Conservation (phyloP, 2,888 invertebrate species). For the Camponotus fellah region DNA sequence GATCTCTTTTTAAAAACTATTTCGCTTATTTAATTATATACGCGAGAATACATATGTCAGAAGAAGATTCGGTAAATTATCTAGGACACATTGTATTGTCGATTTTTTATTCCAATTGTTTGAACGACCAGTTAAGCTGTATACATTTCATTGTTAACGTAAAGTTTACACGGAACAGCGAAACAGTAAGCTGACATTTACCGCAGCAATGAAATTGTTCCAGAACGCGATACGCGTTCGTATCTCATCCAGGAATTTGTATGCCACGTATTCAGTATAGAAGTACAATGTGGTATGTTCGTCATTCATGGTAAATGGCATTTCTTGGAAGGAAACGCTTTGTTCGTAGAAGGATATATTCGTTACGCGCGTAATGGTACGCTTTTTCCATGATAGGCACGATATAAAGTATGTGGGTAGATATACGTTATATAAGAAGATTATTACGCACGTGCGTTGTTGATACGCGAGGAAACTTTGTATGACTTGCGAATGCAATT, state of each 20-base stretch:
- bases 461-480: conserved; percentile 16
- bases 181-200: conserved; percentile 52
- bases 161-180: conserved; percentile 31
- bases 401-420: conserved; percentile 26
- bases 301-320: conserved; percentile 32
- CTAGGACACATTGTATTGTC: not conserved
- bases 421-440: conserved; percentile 36
- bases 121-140: conserved; percentile 24
- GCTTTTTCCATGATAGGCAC: conserved; percentile 13
- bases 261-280: conserved; percentile 28
- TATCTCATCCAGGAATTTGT: conserved; percentile 40
- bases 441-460: not conserved
- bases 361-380: conserved; percentile 33
- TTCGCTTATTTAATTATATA: conserved; percentile 15
- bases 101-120: conserved; percentile 23
- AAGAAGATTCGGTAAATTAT: conserved; percentile 8
- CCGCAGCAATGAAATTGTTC: conserved; percentile 41
- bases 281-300: conserved; percentile 18
- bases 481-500: conserved; percentile 9
- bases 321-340: conserved; percentile 48
- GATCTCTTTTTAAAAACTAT: not conserved
- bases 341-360: conserved; percentile 48
- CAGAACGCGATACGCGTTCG: conserved; percentile 10
- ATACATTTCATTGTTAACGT: conserved; percentile 42
- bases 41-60: not conserved